These are phyloP conservation scores for Paraplagusia blochii DNA, from an alignment of 2,113 vertebrate species.

Conservation along the genomic window DNA sequence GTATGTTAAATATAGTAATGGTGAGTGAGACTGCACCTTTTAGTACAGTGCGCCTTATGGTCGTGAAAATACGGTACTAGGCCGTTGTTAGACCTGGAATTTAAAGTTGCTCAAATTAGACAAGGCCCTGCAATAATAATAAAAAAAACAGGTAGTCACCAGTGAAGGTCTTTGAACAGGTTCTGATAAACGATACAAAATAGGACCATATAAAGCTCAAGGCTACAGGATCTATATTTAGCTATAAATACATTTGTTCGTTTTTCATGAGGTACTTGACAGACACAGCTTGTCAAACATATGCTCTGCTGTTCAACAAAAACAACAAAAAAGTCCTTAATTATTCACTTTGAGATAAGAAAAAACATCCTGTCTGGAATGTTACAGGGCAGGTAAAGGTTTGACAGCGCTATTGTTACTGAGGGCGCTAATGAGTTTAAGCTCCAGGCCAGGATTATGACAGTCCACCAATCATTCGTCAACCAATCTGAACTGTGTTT, in stretches of 20 bases:
- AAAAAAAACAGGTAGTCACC: no score
- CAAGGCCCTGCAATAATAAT: no score
- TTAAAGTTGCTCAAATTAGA: no score
- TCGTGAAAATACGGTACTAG: no score
- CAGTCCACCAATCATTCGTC: not conserved
- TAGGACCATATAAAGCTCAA: not conserved
- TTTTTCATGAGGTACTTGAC: not conserved
- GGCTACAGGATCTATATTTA: not conserved
- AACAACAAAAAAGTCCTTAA: not conserved
- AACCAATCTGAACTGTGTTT: not conserved
- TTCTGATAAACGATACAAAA: no score
- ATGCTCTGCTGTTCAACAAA: not conserved
- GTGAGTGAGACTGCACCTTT: no score
- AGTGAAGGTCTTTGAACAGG: no score
- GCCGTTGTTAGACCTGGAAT: no score
- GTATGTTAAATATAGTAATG: no score
- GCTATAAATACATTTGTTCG: no score
- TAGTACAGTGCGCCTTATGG: no score
- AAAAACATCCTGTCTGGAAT: slow-evolving; percentile 19
- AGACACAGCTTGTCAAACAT: not conserved
- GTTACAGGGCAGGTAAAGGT: slow-evolving; percentile 5
- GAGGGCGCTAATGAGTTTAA: not conserved
- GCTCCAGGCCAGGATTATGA: not conserved
- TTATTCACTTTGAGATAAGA: not conserved
- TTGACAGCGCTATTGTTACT: slow-evolving; percentile 8